phyloP scores from a whole-genome alignment of 2,888 invertebrate species.

The Drosophila sordidula region DNA sequence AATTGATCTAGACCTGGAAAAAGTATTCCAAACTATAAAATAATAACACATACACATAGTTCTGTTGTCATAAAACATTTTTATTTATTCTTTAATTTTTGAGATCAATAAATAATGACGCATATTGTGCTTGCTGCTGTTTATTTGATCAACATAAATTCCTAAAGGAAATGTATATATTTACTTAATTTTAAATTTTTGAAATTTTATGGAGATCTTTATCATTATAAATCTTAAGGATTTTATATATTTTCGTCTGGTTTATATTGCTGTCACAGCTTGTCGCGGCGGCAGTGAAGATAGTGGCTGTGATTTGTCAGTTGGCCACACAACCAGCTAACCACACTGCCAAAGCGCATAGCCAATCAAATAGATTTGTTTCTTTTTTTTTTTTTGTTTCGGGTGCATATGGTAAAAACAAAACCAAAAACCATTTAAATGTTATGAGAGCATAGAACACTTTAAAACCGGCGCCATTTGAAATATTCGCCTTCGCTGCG shows the following conservation, averaged over 20 bases:
- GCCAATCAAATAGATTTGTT: slow-evolving; percentile 76
- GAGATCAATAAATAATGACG: too few species aligned
- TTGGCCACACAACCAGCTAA: slow-evolving; percentile 98
- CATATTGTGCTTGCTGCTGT: too few species aligned
- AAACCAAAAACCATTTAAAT: slow-evolving; percentile 9
- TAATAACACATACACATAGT: too few species aligned
- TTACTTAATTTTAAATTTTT: neutral
- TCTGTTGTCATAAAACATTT: too few species aligned
- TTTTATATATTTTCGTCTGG: neutral
- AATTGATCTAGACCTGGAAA: too few species aligned
- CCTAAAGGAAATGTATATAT: too few species aligned
- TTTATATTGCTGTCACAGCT: slow-evolving; percentile 81
- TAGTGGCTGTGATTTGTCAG: slow-evolving; percentile 93
- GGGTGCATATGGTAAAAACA: slow-evolving; percentile 2
- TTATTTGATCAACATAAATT: too few species aligned
- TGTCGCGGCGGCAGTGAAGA: slow-evolving; percentile 95
- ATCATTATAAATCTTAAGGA: neutral
- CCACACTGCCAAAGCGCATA: slow-evolving; percentile 98
- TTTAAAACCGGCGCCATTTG: slow-evolving; percentile 25
- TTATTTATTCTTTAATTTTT: too few species aligned
- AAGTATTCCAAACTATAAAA: too few species aligned
- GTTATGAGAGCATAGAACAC: slow-evolving; percentile 11
- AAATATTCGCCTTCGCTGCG: slow-evolving; percentile 29
- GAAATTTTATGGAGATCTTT: neutral
- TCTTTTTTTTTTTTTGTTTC: slow-evolving; percentile 8